Conservation (phyloP, 2,113 vertebrate genomes). For the Gambusia affinis region DNA sequence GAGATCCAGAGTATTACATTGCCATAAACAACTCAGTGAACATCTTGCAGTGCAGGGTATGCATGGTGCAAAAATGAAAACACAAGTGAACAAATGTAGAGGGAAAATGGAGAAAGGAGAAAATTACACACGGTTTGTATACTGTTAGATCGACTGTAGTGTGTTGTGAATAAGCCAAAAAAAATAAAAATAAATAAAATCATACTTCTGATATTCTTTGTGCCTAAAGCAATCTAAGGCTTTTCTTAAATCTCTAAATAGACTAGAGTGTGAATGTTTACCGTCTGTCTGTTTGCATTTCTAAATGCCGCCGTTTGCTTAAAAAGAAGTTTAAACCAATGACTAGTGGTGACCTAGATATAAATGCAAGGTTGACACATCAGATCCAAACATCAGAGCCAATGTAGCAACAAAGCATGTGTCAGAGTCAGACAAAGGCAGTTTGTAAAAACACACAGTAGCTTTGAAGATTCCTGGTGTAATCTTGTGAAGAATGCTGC, state of each 20-base stretch:
- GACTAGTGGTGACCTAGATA: slow-evolving; percentile 1
- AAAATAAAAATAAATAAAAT: background rate
- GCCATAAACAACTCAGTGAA: slow-evolving; percentile 1
- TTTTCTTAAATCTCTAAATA: background rate
- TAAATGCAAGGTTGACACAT: slow-evolving; percentile 14
- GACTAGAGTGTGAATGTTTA: background rate
- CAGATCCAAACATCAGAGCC: background rate
- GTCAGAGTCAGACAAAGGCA: background rate
- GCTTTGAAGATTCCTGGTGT: background rate
- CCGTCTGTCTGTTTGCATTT: background rate
- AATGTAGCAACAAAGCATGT: background rate
- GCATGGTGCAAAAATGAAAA: slow-evolving; percentile 25
- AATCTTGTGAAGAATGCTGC: background rate
- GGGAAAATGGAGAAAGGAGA: slow-evolving; percentile 17
- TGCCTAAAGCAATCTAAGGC: background rate
- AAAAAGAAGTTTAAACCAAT: background rate
- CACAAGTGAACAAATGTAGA: slow-evolving; percentile 6
- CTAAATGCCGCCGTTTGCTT: background rate
- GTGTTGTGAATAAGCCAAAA: background rate
- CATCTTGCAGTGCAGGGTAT: background rate
- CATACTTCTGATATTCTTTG: background rate
- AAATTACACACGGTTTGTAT: slow-evolving; percentile 19
- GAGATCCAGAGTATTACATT: background rate
- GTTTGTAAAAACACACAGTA: background rate
- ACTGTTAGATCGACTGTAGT: background rate